Base-by-base conservation (phyloP, 2,113 vertebrate species). In the Gambusia holbrooki region DNA sequence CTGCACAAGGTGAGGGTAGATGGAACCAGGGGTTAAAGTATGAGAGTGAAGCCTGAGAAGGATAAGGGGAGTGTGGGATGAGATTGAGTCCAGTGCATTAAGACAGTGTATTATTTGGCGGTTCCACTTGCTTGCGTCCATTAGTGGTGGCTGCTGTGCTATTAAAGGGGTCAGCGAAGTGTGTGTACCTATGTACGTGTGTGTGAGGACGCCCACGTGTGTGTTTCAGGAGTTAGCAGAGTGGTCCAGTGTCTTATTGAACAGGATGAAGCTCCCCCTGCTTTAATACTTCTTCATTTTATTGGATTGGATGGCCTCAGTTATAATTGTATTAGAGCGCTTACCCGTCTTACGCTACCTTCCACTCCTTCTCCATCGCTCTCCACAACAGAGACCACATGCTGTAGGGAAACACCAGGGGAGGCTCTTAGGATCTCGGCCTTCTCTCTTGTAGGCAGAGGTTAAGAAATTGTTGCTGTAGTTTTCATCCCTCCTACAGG, bases 91-190 rank as follows among this genome's bases (percentile, higher is more conserved):
- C 72, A 92, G 92, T 92, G 92, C 92, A 93, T 93, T 93, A 93
- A 91, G 88, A 90, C 92, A 92, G 90, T 92, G 92, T 92, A 93
- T 94, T 92, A 92, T 92, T 93, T 94, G 89, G 89, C 88, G 80
- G 91, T 92, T 93, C 92, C 93, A 91, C 88, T 87, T 92, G 88
- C 90, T 87, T 90, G 90, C 88, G 68, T 93, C 90, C 92, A 93
- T 93, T 92, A 93, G 87, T 89, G 85, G 87, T 80, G 90, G 89
- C 90, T 84, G 82, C 87, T 79, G 87, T 87, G 88, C 92, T 90
- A 91, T 94, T 91, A 91, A 93, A 93, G 87, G 85, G 93, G 91
- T 93, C 93, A 93, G 90, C 67, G 64, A 81, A 89, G 91, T 93
- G 90, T 91, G 83, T 82, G 89, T 88, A 83, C 81, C 78, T 88